Conservation (phyloP, 2,797 vertebrate genomes). For the Rhinophrynus dorsalis region DNA sequence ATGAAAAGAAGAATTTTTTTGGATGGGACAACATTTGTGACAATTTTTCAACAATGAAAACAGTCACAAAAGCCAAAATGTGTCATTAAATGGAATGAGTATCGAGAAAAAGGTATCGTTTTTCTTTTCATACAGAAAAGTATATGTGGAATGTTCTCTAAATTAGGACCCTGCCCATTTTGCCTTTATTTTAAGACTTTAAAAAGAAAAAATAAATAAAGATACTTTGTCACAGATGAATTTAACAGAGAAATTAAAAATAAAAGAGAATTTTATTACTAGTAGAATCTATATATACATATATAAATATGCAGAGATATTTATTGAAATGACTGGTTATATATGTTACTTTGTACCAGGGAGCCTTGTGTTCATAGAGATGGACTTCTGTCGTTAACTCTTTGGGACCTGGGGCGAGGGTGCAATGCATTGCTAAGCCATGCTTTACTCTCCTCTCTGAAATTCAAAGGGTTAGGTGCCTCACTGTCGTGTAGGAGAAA, state of each 20-base stretch:
- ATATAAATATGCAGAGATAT: slow-evolving; percentile 79
- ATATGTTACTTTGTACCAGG: slow-evolving; percentile 70
- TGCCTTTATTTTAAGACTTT: slow-evolving; percentile 68
- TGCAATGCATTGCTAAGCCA: too few species aligned
- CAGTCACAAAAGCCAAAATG: slow-evolving; percentile 64
- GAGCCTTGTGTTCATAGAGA: slow-evolving; percentile 70
- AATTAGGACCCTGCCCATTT: slow-evolving; percentile 31
- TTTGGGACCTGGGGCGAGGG: too few species aligned
- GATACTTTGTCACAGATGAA: slow-evolving; percentile 74
- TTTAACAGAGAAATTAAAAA: slow-evolving; percentile 63
- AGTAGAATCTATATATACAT: slow-evolving; percentile 64
- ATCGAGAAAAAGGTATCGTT: slow-evolving; percentile 18
- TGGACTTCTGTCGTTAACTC: slow-evolving; percentile 49
- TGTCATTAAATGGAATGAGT: slow-evolving; percentile 50
- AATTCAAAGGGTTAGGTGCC: too few species aligned
- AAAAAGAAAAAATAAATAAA: slow-evolving; percentile 68
- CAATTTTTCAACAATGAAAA: slow-evolving; percentile 29
- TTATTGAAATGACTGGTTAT: slow-evolving; percentile 61
- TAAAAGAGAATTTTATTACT: slow-evolving; percentile 80
- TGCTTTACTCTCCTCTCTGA: too few species aligned
- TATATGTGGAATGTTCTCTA: slow-evolving; percentile 14
- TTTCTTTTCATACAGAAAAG: slow-evolving; percentile 15
- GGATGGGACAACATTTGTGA: slow-evolving; percentile 12
- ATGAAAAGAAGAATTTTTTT: slow-evolving; percentile 14
- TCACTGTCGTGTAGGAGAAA: neutral